phyloP scores from a whole-genome alignment of 2,888 invertebrate species.

The Torymus auratus region DNA sequence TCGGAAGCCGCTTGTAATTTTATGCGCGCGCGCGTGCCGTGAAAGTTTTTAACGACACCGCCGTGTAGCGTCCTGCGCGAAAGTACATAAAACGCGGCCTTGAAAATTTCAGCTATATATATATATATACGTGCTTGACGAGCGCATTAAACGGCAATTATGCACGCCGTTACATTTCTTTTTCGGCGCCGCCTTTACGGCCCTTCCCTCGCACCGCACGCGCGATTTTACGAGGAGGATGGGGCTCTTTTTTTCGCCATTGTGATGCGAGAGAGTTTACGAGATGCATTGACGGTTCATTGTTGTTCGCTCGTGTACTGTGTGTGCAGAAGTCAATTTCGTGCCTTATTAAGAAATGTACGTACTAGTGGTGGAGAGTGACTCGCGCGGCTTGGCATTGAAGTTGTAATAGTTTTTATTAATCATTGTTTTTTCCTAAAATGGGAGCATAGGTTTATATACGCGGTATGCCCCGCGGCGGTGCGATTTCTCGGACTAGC shows the following conservation, averaged over 20 bases:
- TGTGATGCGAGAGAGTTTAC: neutral
- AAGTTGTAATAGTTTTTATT: conserved; percentile 45
- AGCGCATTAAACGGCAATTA: conserved; percentile 44
- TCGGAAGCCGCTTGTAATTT: conserved; percentile 31
- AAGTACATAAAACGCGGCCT: conserved; percentile 39
- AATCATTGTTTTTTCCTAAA: conserved; percentile 48
- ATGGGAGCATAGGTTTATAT: neutral
- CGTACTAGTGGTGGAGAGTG: conserved; percentile 6
- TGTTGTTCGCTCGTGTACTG: conserved; percentile 19
- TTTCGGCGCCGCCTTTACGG: conserved; percentile 23
- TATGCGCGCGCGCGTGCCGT: conserved; percentile 36
- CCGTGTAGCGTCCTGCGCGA: conserved; percentile 14
- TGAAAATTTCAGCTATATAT: conserved; percentile 38
- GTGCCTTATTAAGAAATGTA: conserved; percentile 23
- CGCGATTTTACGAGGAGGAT: too few species aligned
- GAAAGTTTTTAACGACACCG: conserved; percentile 49
- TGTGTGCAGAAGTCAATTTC: conserved; percentile 11
- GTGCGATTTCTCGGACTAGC: conserved; percentile 24
- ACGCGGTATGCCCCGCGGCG: neutral
- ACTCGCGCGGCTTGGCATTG: conserved; percentile 28
- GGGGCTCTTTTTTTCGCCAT: too few species aligned
- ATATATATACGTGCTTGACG: neutral
- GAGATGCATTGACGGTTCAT: conserved; percentile 11
- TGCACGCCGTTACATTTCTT: conserved; percentile 24
- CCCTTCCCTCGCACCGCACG: neutral